These are phyloP conservation scores for Bugula neritina DNA, from an alignment of 2,888 invertebrate species.

Conservation along the genomic window DNA sequence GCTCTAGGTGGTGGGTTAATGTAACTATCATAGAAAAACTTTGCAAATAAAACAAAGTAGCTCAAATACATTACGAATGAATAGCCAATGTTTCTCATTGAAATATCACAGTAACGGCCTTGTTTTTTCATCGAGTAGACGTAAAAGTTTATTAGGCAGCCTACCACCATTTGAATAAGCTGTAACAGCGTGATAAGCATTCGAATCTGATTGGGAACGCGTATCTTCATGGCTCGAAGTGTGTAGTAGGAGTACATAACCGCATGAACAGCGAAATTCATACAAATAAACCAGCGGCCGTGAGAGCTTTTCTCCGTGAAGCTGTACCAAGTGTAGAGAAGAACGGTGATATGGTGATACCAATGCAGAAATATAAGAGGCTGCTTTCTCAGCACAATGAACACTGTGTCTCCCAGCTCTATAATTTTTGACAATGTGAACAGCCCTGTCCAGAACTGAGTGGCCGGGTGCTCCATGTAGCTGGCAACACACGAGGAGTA, in stretches of 20 bases:
- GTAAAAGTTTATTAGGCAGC: slow-evolving; percentile 84
- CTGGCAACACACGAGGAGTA: slow-evolving; percentile 81
- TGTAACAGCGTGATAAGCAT: slow-evolving; percentile 87
- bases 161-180: slow-evolving; percentile 86
- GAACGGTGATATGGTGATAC: slow-evolving; percentile 57
- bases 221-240: slow-evolving; percentile 51
- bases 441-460: slow-evolving; percentile 95
- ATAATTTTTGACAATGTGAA: slow-evolving; percentile 94
- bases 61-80: slow-evolving; percentile 51
- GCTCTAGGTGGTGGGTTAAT: slow-evolving; percentile 30
- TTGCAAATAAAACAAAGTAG: slow-evolving; percentile 51
- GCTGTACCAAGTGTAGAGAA: slow-evolving; percentile 56
- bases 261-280: slow-evolving; percentile 58
- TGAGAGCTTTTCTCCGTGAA: slow-evolving; percentile 48
- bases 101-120: slow-evolving; percentile 52
- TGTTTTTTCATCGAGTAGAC: slow-evolving; percentile 55
- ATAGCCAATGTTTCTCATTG: slow-evolving; percentile 52
- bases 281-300: slow-evolving; percentile 54
- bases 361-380: slow-evolving; percentile 57
- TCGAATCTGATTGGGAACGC: slow-evolving; percentile 64
- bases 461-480: slow-evolving; percentile 62
- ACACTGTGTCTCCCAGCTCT: slow-evolving; percentile 67
- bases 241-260: slow-evolving; percentile 58
- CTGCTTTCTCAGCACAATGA: slow-evolving; percentile 55
- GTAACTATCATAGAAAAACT: slow-evolving; percentile 52